Evolutionary conservation across 2,888 invertebrate species (phyloP).

Genomic region (Machimus atricapillus): DNA sequence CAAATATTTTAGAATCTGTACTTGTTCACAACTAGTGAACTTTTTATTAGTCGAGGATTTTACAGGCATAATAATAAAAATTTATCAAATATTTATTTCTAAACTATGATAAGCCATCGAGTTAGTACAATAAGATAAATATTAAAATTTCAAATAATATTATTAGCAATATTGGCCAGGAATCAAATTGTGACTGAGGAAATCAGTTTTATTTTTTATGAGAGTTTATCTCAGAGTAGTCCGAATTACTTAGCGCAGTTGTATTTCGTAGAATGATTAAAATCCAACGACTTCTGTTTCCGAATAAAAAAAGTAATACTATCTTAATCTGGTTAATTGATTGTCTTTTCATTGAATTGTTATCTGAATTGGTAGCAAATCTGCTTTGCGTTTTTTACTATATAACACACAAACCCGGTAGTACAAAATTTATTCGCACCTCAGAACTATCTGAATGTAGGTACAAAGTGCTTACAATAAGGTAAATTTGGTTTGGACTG

Average conservation of each 20-base stretch:
- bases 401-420: not conserved
- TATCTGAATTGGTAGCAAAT: not conserved
- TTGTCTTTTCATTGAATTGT: not conserved
- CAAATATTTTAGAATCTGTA: not conserved
- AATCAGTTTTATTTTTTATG: not conserved
- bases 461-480: not conserved
- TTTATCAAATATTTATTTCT: too few species aligned
- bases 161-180: too few species aligned
- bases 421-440: not conserved
- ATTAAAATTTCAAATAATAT: too few species aligned
- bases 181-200: not conserved
- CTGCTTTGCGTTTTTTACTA: not conserved
- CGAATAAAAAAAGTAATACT: not conserved
- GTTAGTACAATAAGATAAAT: too few species aligned
- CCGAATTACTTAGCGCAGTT: not conserved
- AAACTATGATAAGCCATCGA: too few species aligned
- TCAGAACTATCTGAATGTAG: not conserved
- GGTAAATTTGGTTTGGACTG: not conserved
- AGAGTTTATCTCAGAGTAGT: not conserved
- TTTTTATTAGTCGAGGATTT: not conserved
- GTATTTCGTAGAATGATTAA: not conserved
- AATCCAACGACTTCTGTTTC: not conserved
- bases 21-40: not conserved
- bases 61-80: too few species aligned
- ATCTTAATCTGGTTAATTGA: not conserved